A percentile compares a stretch with the other conserved stretches of the same genome.
Evolutionary conservation across 2,797 vertebrate genomes (phyloP).

Genomic region (Cygnus olor): DNA sequence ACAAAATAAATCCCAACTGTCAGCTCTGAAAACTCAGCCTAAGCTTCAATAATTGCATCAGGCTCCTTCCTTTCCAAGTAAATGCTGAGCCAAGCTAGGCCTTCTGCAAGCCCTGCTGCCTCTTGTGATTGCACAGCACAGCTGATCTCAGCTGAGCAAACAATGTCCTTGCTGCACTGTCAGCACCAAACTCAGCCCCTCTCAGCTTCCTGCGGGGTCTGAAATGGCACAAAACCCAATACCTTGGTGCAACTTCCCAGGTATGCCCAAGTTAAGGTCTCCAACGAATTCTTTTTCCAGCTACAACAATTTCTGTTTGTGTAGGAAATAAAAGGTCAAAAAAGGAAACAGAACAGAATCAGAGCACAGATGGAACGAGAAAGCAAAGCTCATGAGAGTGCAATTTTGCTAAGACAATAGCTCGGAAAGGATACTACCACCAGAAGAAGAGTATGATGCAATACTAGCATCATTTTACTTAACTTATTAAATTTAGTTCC

Average conservation of each 20-base stretch:
- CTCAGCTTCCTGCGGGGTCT: background rate
- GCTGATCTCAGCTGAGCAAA: background rate
- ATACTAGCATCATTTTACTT: background rate
- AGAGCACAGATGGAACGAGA: background rate
- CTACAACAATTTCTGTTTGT: background rate
- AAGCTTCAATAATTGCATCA: background rate
- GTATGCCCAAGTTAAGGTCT: background rate
- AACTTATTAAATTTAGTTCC: background rate
- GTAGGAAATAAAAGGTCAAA: background rate
- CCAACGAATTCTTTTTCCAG: background rate
- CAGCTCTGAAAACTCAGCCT: slow-evolving; percentile 19
- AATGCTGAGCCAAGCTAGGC: background rate
- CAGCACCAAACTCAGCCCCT: background rate
- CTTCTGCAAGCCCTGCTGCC: background rate
- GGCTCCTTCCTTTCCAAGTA: background rate
- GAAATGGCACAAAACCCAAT: background rate
- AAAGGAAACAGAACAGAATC: background rate
- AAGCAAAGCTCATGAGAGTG: background rate
- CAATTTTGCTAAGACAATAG: background rate
- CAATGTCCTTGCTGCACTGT: background rate
- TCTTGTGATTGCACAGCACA: background rate
- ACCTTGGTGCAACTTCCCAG: background rate
- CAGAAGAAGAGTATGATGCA: background rate
- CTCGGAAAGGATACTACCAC: background rate
- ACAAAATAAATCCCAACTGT: background rate